These are phyloP conservation scores for Callipepla squamata DNA, from an alignment of 2,113 vertebrate genomes.

Conservation along the genomic window DNA sequence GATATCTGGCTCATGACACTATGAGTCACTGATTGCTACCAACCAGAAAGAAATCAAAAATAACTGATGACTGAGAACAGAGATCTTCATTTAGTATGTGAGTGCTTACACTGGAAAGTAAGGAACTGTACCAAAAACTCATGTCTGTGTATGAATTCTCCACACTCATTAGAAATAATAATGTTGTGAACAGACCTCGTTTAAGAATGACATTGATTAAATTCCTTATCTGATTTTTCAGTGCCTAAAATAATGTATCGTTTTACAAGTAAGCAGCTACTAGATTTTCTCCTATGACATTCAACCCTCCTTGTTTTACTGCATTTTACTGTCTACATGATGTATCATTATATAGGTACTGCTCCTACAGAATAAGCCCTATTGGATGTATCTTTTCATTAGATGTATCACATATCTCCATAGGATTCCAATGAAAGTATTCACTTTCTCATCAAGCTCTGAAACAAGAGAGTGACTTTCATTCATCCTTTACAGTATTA, in stretches of 20 bases:
- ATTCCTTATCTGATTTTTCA: background rate
- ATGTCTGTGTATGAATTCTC: background rate
- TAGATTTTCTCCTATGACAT: background rate
- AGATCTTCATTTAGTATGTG: background rate
- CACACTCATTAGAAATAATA: background rate
- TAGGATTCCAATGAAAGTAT: background rate
- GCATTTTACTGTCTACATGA: background rate
- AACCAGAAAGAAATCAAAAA: background rate
- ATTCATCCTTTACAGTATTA: rapidly evolving
- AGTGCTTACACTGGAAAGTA: background rate
- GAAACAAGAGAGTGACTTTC: background rate
- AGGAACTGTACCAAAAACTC: background rate
- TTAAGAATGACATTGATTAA: background rate
- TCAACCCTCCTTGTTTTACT: background rate
- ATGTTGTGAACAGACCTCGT: background rate
- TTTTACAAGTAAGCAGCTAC: background rate
- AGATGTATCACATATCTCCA: background rate
- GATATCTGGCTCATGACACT: background rate
- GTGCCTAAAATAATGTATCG: background rate
- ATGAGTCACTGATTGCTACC: background rate
- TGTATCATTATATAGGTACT: background rate
- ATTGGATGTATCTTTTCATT: background rate
- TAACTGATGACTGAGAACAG: background rate
- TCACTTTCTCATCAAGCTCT: background rate
- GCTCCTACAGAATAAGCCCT: background rate